Evolutionary conservation across 2,888 invertebrate genomes (phyloP), one percentile per base, ranked within the genome.

Genomic region (Chymomyza procnemis): DNA sequence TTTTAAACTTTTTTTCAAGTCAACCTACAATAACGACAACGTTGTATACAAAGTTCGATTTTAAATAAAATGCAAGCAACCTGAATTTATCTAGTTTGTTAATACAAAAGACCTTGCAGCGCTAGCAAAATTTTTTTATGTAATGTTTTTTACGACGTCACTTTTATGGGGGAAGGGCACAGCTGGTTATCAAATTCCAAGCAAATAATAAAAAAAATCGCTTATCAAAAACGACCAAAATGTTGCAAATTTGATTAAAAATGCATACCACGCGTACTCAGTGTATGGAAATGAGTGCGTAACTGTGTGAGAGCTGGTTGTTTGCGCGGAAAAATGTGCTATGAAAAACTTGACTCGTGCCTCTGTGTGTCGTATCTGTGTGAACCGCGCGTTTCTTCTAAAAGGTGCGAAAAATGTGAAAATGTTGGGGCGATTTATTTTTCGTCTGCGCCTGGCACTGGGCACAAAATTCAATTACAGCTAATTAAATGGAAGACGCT

Each of bases 371-470:
- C 12, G 34, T 41, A 12, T 41, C 34, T 12, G 12, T 41, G 34
- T 12, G 34, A 12, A 30, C 30, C 30, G 46, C 50, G 34, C 6
- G 4, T 47, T 26, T 21, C 50, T 41, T 21, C 16, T 41, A n/a
- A 55, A 47, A 62, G 47, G 48, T 63, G 67, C 50, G 16, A 19
- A 16, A n/a, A 57, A 30, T 60, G 18, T 46, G 60, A 41, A 41
- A 41, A 12, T 41, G 34, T 41, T 41, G 4, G 34, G 9, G 12
- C 34, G 34, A 41, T 41, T 41, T 41, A 2, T 41, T 41, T 12
- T 3, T 0, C 9, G 1, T 41, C 34, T 41, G 34, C 34, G 12
- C 12, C 34, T 41, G 34, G 12, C 12, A 12, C 34, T 41, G 34
- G 34, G 12, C 34, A 12, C 34, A 41, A 14, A 41, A 41, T 41